Base-by-base conservation (phyloP, 2,113 vertebrate species). In the Microtus pennsylvanicus region DNA sequence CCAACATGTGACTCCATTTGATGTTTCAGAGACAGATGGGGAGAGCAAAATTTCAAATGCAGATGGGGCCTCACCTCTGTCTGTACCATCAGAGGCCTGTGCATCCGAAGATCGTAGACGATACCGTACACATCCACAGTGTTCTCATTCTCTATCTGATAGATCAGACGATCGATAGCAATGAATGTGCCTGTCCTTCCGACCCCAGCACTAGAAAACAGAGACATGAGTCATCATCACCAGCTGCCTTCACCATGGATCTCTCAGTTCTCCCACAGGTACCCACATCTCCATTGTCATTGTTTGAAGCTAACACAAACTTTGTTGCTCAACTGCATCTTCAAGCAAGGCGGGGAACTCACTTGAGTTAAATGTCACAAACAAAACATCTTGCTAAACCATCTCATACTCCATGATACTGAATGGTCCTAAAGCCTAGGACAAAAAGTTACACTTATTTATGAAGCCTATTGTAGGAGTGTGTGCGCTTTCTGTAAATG, bases 171-270 rank as follows among this genome's bases (percentile, higher is more conserved):
- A 91, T 99, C 99, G 0, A 99, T 99, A 96, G 99, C 99, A 35
- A 99, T 99, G 93, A 99, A 99, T 0, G 99, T 99, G 19, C 99
- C 99, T 0, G 99, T 99, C 89, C 99, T 99, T 10, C 99, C 99
- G 0, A 99, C 99, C 0, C 99, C 99, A 58, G 99, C 99, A 35
- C 99, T 99, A 98, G 85, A 97, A 94, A 0, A 47, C 85, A 95
- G 33, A 22, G 65, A 75, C 38, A 65, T 1, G 4, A 38, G 9
- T 8, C 0, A 2, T 94, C 9, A 8, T 24, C 16, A 0, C 0
- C 16, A 55, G 90, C 3, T 4, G 0, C 10, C 61, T n/a, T 45
- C 4, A 3, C 77, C 0, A 0, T 0, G 6, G 21, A 13, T 12
- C 52, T 19, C 90, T 33, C 42, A 3, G 17, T 2, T 11, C 35